phyloP scores from a whole-genome alignment of 1,140 invertebrate genomes.

The Drosophila erecta region DNA sequence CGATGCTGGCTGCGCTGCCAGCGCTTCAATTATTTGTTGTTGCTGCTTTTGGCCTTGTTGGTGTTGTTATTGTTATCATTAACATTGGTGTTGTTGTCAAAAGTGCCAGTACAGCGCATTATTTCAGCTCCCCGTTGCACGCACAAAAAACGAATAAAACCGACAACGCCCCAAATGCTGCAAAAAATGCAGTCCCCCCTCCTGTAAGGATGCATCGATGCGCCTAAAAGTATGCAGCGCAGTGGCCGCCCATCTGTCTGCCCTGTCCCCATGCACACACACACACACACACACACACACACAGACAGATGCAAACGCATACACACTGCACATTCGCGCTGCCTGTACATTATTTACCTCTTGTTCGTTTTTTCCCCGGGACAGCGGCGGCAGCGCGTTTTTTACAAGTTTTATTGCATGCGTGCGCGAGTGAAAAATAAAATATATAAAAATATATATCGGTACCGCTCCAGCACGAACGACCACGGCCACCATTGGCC shows the following conservation, averaged over 20 bases:
- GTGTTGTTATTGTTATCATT: slow-evolving; percentile 61
- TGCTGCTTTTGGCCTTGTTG: slow-evolving; percentile 19
- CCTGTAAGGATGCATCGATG: slow-evolving; percentile 65
- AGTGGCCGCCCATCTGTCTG: slow-evolving; percentile 67
- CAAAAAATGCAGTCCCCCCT: slow-evolving; percentile 40
- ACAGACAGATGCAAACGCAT: neutral
- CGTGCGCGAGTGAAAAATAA: slow-evolving; percentile 83
- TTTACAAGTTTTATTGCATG: slow-evolving; percentile 82
- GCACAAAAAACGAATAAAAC: slow-evolving; percentile 79
- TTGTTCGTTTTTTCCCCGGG: slow-evolving; percentile 71
- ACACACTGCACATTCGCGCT: slow-evolving; percentile 23
- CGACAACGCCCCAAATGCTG: slow-evolving; percentile 73
- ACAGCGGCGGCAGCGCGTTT: slow-evolving; percentile 48
- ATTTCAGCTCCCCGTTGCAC: slow-evolving; percentile 43
- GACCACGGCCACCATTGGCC: slow-evolving; percentile 52
- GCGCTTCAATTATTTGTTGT: slow-evolving; percentile 68
- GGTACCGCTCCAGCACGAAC: slow-evolving; percentile 74
- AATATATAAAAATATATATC: slow-evolving; percentile 84
- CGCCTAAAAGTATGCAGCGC: slow-evolving; percentile 79
- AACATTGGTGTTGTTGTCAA: slow-evolving; percentile 71
- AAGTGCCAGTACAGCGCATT: slow-evolving; percentile 61
- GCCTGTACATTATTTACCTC: slow-evolving; percentile 80
- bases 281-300: neutral
- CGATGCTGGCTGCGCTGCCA: slow-evolving; percentile 32
- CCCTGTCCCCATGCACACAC: slow-evolving; percentile 1